phyloP scores from a whole-genome alignment of 2,113 vertebrate species.

The Neotragus pygmaeus region DNA sequence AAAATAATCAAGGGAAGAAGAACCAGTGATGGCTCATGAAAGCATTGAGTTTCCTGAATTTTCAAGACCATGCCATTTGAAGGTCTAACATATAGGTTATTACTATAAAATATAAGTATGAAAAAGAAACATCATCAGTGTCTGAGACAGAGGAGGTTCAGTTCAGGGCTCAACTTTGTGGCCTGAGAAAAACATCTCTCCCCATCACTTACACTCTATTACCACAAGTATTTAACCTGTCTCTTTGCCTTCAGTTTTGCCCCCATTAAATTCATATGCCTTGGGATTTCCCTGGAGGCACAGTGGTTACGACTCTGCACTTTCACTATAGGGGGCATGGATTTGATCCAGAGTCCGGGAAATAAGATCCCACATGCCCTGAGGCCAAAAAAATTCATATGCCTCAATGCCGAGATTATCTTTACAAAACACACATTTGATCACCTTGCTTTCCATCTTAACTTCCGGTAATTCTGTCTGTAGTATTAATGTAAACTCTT shows the following conservation, averaged over 20 bases:
- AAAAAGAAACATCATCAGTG: neutral
- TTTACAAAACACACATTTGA: neutral
- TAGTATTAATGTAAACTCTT: neutral
- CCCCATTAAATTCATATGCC: neutral
- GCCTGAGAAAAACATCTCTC: neutral
- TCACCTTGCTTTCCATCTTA: neutral
- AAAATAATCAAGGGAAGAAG: neutral
- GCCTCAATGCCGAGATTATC: neutral
- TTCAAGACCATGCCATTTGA: neutral
- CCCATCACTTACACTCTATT: neutral
- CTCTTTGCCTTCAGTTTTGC: neutral
- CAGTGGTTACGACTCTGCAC: neutral
- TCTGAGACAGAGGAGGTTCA: neutral
- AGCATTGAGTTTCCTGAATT: neutral
- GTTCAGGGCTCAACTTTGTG: neutral
- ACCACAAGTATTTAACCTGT: neutral
- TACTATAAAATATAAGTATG: neutral
- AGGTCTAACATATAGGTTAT: neutral
- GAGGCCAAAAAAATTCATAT: neutral
- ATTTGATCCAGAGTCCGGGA: neutral
- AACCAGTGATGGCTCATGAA: conserved; percentile 6
- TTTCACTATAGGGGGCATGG: neutral
- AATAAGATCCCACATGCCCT: neutral
- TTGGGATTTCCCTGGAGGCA: neutral
- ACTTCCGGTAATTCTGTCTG: neutral